phyloP scores from a whole-genome alignment of 2,888 invertebrate genomes.

The Drosophila longiperda region DNA sequence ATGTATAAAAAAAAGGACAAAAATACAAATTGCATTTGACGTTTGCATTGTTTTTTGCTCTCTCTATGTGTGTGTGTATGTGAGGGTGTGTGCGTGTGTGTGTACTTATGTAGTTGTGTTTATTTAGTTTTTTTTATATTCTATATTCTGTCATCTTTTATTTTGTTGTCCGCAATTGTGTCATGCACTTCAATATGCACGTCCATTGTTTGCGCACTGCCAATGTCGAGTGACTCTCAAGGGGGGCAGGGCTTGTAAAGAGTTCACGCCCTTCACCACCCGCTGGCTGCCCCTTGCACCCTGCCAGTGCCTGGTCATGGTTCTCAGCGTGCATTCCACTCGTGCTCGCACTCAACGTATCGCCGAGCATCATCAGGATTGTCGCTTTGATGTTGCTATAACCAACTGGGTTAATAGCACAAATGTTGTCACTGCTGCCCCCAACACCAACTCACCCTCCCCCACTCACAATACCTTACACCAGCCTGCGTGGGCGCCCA shows the following conservation, averaged over 20 bases:
- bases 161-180: conserved; percentile 57
- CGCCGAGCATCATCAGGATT: conserved; percentile 58
- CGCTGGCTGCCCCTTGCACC: neutral
- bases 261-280: neutral
- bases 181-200: conserved; percentile 62
- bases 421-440: conserved; percentile 41
- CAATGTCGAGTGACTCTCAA: conserved; percentile 35
- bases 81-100: neutral
- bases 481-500: conserved; percentile 15
- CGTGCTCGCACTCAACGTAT: conserved; percentile 43
- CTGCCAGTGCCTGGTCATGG: neutral
- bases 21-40: conserved; percentile 40
- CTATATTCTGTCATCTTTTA: conserved; percentile 40
- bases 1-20: neutral
- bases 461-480: neutral
- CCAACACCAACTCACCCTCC: neutral
- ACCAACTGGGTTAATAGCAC: conserved; percentile 74
- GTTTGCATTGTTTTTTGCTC: conserved; percentile 41
- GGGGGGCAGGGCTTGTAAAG: neutral
- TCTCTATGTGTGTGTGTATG: neutral
- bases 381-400: conserved; percentile 71
- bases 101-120: conserved; percentile 21
- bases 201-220: conserved; percentile 55
- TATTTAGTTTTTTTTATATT: conserved; percentile 29
- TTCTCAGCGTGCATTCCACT: conserved; percentile 23